These are phyloP conservation scores for Scomber scombrus DNA, from an alignment of 2,113 vertebrate genomes.

Conservation along the genomic window DNA sequence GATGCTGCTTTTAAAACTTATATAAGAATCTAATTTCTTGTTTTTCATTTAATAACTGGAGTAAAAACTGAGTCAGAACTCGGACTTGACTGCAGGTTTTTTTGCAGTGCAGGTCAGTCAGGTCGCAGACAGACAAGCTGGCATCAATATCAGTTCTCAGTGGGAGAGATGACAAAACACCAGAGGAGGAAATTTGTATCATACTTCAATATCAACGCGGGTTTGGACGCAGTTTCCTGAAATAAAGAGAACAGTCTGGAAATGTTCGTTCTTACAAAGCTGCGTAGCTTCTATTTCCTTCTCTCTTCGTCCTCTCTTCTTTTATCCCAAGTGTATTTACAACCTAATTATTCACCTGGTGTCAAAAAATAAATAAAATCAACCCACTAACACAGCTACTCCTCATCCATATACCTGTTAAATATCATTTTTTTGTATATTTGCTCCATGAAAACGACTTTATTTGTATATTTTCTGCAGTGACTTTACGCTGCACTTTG, in stretches of 20 bases:
- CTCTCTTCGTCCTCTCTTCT: too few species aligned
- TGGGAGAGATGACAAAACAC: constrained; percentile 30
- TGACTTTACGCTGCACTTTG: too few species aligned
- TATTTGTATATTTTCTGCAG: too few species aligned
- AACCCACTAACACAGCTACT: too few species aligned
- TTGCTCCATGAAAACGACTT: too few species aligned
- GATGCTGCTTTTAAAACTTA: too few species aligned
- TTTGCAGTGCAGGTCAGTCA: constrained; percentile 30
- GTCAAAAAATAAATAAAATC: too few species aligned
- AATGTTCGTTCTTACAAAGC: constrained; percentile 14
- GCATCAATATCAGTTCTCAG: constrained; percentile 33
- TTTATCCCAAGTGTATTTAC: too few species aligned
- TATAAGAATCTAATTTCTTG: not conserved
- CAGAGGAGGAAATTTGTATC: constrained; percentile 1
- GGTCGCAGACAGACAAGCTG: constrained; percentile 35
- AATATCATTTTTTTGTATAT: too few species aligned
- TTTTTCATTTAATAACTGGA: not conserved
- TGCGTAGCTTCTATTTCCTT: constrained; percentile 8
- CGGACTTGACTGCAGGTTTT: not conserved
- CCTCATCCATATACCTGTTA: too few species aligned
- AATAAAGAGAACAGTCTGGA: not conserved
- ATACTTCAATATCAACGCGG: constrained; percentile 11
- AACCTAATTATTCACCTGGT: too few species aligned
- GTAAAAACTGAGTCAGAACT: not conserved
- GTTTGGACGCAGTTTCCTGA: constrained; percentile 26